phyloP scores from a whole-genome alignment of 2,888 invertebrate genomes.

The Euphydryas editha region DNA sequence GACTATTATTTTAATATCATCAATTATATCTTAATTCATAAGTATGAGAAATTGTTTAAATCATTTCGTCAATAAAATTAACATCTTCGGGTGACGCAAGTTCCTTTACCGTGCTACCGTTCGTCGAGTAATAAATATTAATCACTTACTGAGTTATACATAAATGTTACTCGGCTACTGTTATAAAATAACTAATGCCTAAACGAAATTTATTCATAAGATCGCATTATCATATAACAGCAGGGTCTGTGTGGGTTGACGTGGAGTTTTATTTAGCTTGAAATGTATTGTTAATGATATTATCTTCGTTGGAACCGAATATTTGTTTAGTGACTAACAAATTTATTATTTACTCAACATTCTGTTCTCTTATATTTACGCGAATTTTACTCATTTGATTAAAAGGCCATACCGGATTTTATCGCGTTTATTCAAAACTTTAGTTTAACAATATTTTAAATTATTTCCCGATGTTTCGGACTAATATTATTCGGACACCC shows the following conservation, averaged over 20 bases:
- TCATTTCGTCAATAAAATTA: slow-evolving; percentile 57
- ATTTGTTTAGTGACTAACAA: not conserved
- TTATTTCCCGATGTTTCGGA: too few relatives aligned
- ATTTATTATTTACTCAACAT: not conserved
- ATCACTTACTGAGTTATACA: slow-evolving; percentile 71
- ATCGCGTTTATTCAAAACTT: too few relatives aligned
- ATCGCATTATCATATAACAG: slow-evolving; percentile 70
- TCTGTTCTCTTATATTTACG: not conserved
- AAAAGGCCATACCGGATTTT: too few relatives aligned
- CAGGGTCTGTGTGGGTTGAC: slow-evolving; percentile 54
- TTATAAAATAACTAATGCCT: slow-evolving; percentile 62
- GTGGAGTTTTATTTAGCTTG: slow-evolving; percentile 35
- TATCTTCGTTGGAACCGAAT: not conserved
- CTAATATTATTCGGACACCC: too few relatives aligned
- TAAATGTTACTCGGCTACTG: slow-evolving; percentile 79
- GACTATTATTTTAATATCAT: slow-evolving; percentile 19
- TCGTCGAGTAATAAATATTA: slow-evolving; percentile 73
- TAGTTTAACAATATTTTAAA: too few relatives aligned
- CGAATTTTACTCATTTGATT: too few relatives aligned
- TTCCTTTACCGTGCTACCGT: slow-evolving; percentile 49
- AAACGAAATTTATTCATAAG: slow-evolving; percentile 66
- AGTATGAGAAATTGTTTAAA: slow-evolving; percentile 42
- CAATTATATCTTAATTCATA: slow-evolving; percentile 34
- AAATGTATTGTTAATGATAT: slow-evolving; percentile 40
- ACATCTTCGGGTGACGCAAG: slow-evolving; percentile 49